Percentiles rank a stretch among this genome's conserved stretches.
phyloP scores from a whole-genome alignment of 1,140 invertebrate genomes.

The Eufriesea mexicana region DNA sequence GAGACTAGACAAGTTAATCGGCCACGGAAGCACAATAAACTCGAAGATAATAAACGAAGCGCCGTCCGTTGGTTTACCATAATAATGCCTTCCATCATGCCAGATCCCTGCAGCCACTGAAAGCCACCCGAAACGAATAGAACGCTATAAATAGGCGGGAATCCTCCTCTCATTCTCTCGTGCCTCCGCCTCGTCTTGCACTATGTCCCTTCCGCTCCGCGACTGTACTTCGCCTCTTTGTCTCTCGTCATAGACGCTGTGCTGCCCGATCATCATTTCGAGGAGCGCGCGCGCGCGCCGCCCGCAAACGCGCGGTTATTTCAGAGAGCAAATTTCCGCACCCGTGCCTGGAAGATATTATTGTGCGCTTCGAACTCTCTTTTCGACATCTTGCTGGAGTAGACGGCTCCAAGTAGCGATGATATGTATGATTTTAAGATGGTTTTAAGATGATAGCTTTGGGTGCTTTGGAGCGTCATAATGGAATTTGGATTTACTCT shows the following conservation, averaged over 20 bases:
- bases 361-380: constrained; percentile 40
- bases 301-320: constrained; percentile 68
- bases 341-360: constrained; percentile 62
- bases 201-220: not conserved
- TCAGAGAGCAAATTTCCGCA: constrained; percentile 68
- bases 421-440: too few species aligned
- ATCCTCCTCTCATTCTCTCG: constrained; percentile 16
- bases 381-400: constrained; percentile 4
- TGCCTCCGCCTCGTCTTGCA: constrained; percentile 20
- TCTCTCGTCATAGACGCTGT: constrained; percentile 58
- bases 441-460: too few species aligned
- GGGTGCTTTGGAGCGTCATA: too few species aligned
- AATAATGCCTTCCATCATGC: constrained; percentile 76
- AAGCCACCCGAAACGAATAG: constrained; percentile 74
- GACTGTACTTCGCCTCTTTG: constrained; percentile 16
- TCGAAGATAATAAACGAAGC: constrained; percentile 76
- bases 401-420: too few species aligned
- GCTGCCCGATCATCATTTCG: constrained; percentile 65
- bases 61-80: constrained; percentile 74
- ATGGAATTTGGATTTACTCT: too few species aligned
- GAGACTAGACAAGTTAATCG: constrained; percentile 78
- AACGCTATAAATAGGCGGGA: constrained; percentile 74
- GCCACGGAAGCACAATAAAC: constrained; percentile 78
- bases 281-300: constrained; percentile 40
- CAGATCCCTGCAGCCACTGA: constrained; percentile 64